Base-by-base conservation (phyloP, 2,113 vertebrate genomes). In the Chloropsis hardwickii region DNA sequence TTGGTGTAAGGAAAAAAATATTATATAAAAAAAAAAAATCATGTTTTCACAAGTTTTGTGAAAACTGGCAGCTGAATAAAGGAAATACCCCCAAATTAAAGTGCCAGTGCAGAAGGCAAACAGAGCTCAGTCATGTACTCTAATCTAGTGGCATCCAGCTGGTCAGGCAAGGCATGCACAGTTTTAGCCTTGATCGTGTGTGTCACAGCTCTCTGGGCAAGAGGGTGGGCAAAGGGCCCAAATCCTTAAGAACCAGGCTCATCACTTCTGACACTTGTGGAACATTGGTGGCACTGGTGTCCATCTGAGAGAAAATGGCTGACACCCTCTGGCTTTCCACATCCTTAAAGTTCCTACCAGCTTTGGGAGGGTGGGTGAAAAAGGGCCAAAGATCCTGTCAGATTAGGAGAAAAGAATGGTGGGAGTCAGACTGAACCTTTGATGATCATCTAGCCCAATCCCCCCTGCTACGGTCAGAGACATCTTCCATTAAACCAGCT, bases 41-140 rank as follows among this genome's bases (percentile, higher is more conserved):
- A 18, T 60, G 72, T 77, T 95, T 92, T 88, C 58, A 72, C 37
- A 88, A 56, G 45, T 86, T 80, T 48, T 37, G 67, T 70, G 50
- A 72, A 91, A 95, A 69, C 45, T 94, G 81, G 80, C 80, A 88
- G 64, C 72, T 81, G 87, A 86, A 64, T 40, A 93, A 95, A 92
- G 62, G 58, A 83, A 81, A 72, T 27, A n/a, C 31, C 61, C 48
- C 29, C 62, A 80, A 56, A 86, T 51, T 25, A 39, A 90, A 80
- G 48, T 51, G 64, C 42, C 84, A 57, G 58, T 57, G 84, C 77
- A 84, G 77, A 93, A 93, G 67, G 77, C 64, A 85, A 86, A 79
- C 47, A 73, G 45, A 83, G 39, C 28, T 94, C 54, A 86, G 80
- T 70, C 69, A 69, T 9, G 45, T 65, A 57, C 50, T 81, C 50